Base-by-base conservation (phyloP, 1,140 invertebrate species). In the Tetramorium simillimum region DNA sequence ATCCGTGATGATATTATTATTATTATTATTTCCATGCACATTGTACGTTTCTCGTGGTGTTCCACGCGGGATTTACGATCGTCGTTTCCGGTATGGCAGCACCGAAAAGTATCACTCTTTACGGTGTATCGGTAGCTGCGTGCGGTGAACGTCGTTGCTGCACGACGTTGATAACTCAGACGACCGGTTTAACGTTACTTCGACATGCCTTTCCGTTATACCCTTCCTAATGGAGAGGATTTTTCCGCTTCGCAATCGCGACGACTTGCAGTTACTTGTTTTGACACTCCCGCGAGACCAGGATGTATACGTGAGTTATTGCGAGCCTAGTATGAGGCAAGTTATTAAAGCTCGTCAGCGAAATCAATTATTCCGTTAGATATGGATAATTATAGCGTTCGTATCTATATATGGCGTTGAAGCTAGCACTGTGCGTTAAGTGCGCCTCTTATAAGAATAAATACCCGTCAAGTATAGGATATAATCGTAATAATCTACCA, bases 321-420 rank as follows among this genome's bases (percentile, higher is more conserved):
- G 46, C 53, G 40, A 21, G 16, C 16, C 51, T n/a, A 16, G 78
- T 24, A 40, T 40, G 69, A 84, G 58, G 69, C 69, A 46, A 46
- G 67, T 84, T 84, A 84, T 84, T 84, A 84, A 84, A 84, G 80
- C 80, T 62, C 80, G 69, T 84, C 67, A 84, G 80, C 40, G 80
- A 18, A 73, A 84, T 84, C 80, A 73, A 73, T 84, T 84, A 73
- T 84, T 84, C 69, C 67, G 37, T 73, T 73, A 58, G 67, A 73
- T 84, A 58, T 60, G 80, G 49, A 81, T 81, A 81, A 84, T 84
- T 84, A 82, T 58, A 82, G 80, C 53, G 18, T 60, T 53, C n/a
- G 67, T 49, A 60, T 73, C 80, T 84, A 37, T 73, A 84, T 49
- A 84, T 73, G 69, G 80, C 24, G 53, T 14, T n/a, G 46, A 14